Evolutionary conservation across 2,797 vertebrate species (phyloP), one percentile per base, ranked within the genome.

Genomic region (Esox masquinongy): DNA sequence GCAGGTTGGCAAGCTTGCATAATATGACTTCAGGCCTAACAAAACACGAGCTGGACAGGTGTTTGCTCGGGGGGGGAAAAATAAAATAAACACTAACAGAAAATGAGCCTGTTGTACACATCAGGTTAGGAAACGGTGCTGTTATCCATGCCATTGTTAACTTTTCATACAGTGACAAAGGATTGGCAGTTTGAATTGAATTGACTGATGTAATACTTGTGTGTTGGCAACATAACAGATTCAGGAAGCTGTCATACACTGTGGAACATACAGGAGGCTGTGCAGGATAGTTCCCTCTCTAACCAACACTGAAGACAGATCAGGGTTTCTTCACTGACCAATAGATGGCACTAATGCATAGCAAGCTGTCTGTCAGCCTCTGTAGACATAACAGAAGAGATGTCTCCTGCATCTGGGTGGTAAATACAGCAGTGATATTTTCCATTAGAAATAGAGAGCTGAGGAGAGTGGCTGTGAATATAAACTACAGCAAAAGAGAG

Each of bases 341-440:
- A 91, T 90, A 94, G 94, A 92, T 94, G 94, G 94, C 94, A 93
- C 89, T 94, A 87, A 93, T 90, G 89, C 88, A 92, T 90, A 92
- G 82, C 88, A 31, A 69, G 72, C 73, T 19, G 26, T 74, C 29
- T 15, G 29, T 4, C 34, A n/a, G 73, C 19, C 61, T 76, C 66
- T 39, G 1, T 6, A 19, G 73, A 19, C 31, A 66, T 16, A 36
- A 47, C 17, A 70, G 31, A 17, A 66, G 63, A 66, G 14, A 66
- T 2, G 9, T 7, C 43, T 43, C 1, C 43, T 43, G 3, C 12
- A 47, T 47, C 43, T 47, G 43, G 43, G 9, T 47, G 43, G 43
- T 47, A 14, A 47, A 47, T 47, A 47, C 43, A 61, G 56, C 9
- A 26, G 19, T 51, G 47, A 75, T 69, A 69, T 70, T 71, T 67